Evolutionary conservation across 2,888 invertebrate species (phyloP), one percentile per base, ranked within the genome.

Genomic region (Nomada ferruginata): DNA sequence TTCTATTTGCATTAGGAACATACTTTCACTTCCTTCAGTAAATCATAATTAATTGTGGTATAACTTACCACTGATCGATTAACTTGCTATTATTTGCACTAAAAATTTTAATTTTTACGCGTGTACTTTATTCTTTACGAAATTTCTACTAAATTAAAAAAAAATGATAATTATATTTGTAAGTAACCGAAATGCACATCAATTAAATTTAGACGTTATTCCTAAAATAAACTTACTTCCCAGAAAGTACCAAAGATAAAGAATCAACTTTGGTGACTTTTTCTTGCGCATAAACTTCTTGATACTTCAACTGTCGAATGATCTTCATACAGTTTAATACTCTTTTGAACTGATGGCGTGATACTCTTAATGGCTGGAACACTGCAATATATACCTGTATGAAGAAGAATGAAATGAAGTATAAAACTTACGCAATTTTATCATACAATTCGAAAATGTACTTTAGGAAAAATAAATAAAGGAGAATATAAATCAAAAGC

Each of bases 211-310:
- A 23, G 23, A 64, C 15, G 57, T n/a, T 53, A 60, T n/a, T 63
- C 36, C 18, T 26, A 55, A 36, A 29, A 64, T n/a, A 15, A 18
- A 96, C 97, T 96, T 93, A 98, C 98, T 97, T 97, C 94, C 98
- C 98, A 86, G 97, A 96, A 82, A 98, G 95, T 89, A 98, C 97
- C 89, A 98, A 94, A 61, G 98, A 97, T 83, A 98, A 95, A 90
- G 97, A 97, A 94, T 98, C 97, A 71, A 98, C 97, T 94, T 97
- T 97, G 86, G 97, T 97, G 92, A 97, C 96, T 94, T 97, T 97
- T 94, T 98, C 98, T 93, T 97, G 96, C 79, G 97, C 97, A 94
- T 98, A 98, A 81, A 97, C 96, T 94, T 97, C 97, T 93, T 97
- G 97, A 93, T 97, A 96, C 94, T 97, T 97, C 78, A 97, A 95